phyloP scores from a whole-genome alignment of 1,140 invertebrate genomes.

The Drosophila insularis region DNA sequence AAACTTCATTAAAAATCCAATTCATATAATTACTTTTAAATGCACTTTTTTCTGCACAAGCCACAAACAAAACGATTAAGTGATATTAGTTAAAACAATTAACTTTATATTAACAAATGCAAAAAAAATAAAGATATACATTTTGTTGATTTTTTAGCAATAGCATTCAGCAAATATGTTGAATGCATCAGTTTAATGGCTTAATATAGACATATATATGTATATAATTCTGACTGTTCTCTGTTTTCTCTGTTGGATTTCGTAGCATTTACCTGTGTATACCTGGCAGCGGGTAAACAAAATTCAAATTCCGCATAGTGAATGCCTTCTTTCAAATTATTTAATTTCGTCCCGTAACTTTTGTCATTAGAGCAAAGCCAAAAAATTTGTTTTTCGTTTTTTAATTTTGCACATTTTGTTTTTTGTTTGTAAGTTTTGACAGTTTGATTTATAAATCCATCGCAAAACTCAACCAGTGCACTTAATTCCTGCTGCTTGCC shows the following conservation, averaged over 20 bases:
- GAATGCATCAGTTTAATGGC: too few species aligned
- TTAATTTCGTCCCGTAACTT: conserved; percentile 16
- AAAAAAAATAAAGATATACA: too few species aligned
- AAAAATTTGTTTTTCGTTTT: not conserved
- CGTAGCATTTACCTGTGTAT: too few species aligned
- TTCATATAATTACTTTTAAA: too few species aligned
- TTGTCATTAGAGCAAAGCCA: conserved; percentile 30
- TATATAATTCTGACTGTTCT: too few species aligned
- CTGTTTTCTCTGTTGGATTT: too few species aligned
- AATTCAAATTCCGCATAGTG: not conserved
- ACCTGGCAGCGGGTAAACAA: not conserved
- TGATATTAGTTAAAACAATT: conserved; percentile 47
- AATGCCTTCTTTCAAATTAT: not conserved
- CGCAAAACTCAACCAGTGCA: conserved; percentile 21
- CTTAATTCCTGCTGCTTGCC: conserved; percentile 22
- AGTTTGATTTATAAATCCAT: conserved; percentile 25
- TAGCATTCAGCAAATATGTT: too few species aligned
- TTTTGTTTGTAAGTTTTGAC: conserved; percentile 17
- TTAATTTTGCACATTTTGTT: conserved; percentile 22
- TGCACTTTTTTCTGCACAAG: too few species aligned
- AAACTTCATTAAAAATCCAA: not conserved
- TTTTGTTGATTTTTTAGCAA: too few species aligned
- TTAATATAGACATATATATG: too few species aligned
- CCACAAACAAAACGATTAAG: conserved; percentile 22
- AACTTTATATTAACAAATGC: conserved; percentile 47